Base-by-base conservation (phyloP, 2,113 vertebrate genomes). In the Nibea coibor region DNA sequence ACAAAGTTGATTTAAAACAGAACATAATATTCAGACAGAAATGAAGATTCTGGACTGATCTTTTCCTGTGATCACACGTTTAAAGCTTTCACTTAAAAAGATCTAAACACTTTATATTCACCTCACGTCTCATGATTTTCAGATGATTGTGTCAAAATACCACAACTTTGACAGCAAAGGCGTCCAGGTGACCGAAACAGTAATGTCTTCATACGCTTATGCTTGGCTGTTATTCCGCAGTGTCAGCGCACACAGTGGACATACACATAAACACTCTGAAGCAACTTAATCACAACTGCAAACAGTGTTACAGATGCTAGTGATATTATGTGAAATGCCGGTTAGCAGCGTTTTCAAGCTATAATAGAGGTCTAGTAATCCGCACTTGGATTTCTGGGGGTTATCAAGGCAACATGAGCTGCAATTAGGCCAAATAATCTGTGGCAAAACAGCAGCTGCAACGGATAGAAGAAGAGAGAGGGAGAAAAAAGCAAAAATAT, bases 321-420 rank as follows among this genome's bases (percentile, higher is more conserved):
- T 53, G 8, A 61, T 71, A 45, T 57, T n/a, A 26, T 47, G 19
- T 22, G 39, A 4, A 50, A 12, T 76, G 17, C 10, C 50, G 71
- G n/a, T 68, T 64, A 56, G 28, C 57, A 26, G 54, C 43, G 57
- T 68, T 83, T 62, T 42, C 35, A 53, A 74, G 24, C 20, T 71
- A 7, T 56, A 65, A 65, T 48, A 11, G 62, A 35, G 39, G 35
- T 39, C 6, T 1, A 35, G 5, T 67, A 54, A 68, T 62, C 57
- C 74, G 17, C 15, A 17, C n/a, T 71, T 54, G 39, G 10, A 78
- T 65, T 86, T 68, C 9, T 17, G 2, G 39, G 39, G 19, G 16
- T 79, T 68, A 80, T 84, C 28, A 54, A 61, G 9, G 24, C 58
- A 88, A 72, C 15, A 42, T 72, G 62, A 80, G 79, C 71, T 26